Conservation (phyloP, 2,888 invertebrate genomes). For the Meloe dianella region DNA sequence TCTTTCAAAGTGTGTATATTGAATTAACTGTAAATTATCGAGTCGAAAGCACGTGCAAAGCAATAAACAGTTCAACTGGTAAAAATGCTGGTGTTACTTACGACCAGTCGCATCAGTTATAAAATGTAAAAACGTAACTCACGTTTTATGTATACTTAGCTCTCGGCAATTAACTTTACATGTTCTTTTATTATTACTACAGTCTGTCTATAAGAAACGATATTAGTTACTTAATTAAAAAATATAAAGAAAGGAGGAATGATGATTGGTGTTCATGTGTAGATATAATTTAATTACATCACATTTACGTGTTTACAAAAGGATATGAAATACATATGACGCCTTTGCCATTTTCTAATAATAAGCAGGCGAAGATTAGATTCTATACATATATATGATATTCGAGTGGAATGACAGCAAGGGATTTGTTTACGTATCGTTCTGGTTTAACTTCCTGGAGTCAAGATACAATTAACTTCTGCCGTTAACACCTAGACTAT, state of each 20-base stretch:
- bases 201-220: background rate
- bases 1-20: conserved; percentile 1
- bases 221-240: conserved; percentile 10
- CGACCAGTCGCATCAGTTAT: conserved; percentile 14
- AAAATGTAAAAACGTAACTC: conserved; percentile 11
- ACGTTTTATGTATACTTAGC: conserved; percentile 9
- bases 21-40: conserved; percentile 20
- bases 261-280: background rate
- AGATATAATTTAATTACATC: background rate
- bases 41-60: conserved; percentile 17
- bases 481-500: background rate
- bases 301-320: background rate
- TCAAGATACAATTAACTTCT: conserved; percentile 3
- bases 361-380: background rate
- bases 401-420: background rate
- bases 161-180: conserved; percentile 9
- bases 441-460: background rate
- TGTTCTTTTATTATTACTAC: conserved; percentile 6
- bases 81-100: conserved; percentile 17
- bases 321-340: no score
- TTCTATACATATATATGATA: background rate
- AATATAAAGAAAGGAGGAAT: background rate
- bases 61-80: conserved; percentile 15
- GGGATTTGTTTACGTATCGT: background rate
- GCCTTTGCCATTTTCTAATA: background rate